Base-by-base conservation (phyloP, 2,888 invertebrate genomes). In the Trissolcus brochymenae region DNA sequence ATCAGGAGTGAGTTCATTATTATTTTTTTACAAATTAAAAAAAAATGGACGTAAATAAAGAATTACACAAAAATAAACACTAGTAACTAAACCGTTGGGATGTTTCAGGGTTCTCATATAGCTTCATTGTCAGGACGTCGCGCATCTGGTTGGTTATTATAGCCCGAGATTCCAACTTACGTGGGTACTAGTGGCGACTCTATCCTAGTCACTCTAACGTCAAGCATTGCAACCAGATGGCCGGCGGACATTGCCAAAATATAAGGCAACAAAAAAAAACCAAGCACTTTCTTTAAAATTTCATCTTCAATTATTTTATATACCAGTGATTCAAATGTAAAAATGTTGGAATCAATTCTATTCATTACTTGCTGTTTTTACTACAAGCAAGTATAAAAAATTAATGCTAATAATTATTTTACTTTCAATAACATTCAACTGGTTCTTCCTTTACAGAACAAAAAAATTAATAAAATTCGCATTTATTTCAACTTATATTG, bases 121-220 rank as follows among this genome's bases (percentile, higher is more conserved):
- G 83, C 85, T 61, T 82, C 86, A 68, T 79, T 90, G 81, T 84
- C 90, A 80, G 90, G 91, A 80, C 92, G 94, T 79, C 92, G 94
- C 59, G 91, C 94, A 46, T 94, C 94, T 83, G 96, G 96, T 88
- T 92, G 96, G 82, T 96, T 96, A 87, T 94, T 96, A 75, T 96
- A 96, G 89, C 96, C 96, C 75, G 96, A 95, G 75, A 93, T 95
- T 88, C 95, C 91, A 79, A 90, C 90, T 80, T 90, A 90, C 81
- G 87, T 91, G 80, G 91, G 90, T 66, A 89, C 92, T 1, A 67
- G 67, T 65, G 92, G 91, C 76, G 91, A 87, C 41, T 87, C 88
- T 50, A 81, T 87, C 67, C 79, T 87, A 77, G 64, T 84, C 70
- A 83, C 81, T 57, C 78, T 86, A 25, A 66, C 85, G 56, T 77